A percentile compares a stretch with the other conserved stretches of the same genome.
Evolutionary conservation across 2,113 vertebrate species (phyloP).

Genomic region (Vombatus ursinus): DNA sequence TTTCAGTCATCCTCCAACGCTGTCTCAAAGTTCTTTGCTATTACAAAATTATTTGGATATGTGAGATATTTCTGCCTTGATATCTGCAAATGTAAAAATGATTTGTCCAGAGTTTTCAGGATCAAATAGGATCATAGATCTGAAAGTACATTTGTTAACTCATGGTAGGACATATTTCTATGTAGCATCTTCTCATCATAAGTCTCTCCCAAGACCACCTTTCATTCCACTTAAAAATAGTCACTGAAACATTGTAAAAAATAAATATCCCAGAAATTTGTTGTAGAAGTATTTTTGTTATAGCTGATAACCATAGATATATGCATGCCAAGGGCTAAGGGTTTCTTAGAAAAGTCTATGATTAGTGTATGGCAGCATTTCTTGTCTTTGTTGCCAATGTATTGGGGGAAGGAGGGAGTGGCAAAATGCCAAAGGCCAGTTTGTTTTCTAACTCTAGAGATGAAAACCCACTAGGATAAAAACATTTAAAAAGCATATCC

Average conservation of each 20-base stretch:
- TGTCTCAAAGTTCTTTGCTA: background rate
- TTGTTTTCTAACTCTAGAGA: constrained; percentile 48
- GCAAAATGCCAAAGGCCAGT: constrained; percentile 12
- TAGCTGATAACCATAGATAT: constrained; percentile 30
- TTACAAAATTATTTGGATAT: background rate
- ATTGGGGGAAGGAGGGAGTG: constrained; percentile 11
- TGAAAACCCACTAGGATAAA: constrained; percentile 36
- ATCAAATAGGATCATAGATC: background rate
- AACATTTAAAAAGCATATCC: constrained; percentile 49
- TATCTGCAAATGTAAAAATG: constrained; percentile 17
- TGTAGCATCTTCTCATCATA: background rate
- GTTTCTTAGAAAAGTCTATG: constrained; percentile 52
- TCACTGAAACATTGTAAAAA: constrained; percentile 25
- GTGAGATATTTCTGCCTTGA: background rate
- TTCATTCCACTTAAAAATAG: constrained; percentile 7
- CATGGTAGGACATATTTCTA: background rate
- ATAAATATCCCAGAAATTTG: background rate
- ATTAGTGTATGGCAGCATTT: constrained; percentile 42
- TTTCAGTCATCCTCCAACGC: background rate
- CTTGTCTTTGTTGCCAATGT: constrained; percentile 51
- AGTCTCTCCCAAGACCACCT: background rate
- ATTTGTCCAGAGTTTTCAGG: background rate
- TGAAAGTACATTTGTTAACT: background rate
- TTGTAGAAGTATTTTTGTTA: constrained; percentile 30
- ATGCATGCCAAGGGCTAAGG: constrained; percentile 36